Percentiles rank a stretch among this genome's conserved stretches.
Conservation (phyloP, 1,140 invertebrate genomes). For the Zaprionus taronus region DNA sequence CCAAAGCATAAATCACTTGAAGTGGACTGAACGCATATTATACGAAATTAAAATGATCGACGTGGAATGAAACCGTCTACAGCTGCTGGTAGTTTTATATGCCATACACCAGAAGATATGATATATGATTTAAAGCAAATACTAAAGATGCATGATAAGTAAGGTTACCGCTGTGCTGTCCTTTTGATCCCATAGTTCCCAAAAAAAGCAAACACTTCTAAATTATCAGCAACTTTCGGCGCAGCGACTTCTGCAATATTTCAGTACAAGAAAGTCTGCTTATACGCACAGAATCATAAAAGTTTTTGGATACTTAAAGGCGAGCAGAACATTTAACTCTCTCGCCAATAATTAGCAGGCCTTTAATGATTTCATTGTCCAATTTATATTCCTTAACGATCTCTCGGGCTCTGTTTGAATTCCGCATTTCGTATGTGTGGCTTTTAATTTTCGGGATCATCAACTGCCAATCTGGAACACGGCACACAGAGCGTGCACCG, state of each 20-base stretch:
- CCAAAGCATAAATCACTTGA: slow-evolving; percentile 46
- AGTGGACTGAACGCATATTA: slow-evolving; percentile 41
- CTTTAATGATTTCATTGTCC: slow-evolving; percentile 84
- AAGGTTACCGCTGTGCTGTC: neutral
- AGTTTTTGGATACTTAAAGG: slow-evolving; percentile 57
- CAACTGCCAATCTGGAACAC: slow-evolving; percentile 42
- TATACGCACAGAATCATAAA: slow-evolving; percentile 17
- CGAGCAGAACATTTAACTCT: slow-evolving; percentile 56
- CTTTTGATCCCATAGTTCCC: neutral
- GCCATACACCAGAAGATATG: neutral
- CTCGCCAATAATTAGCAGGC: slow-evolving; percentile 67
- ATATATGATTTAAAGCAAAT: neutral
- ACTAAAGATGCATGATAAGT: neutral
- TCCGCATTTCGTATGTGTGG: slow-evolving; percentile 65
- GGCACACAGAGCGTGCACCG: slow-evolving; percentile 36
- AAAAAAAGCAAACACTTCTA: neutral
- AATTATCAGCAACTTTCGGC: neutral
- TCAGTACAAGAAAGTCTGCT: slow-evolving; percentile 15
- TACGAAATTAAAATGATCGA: slow-evolving; percentile 54
- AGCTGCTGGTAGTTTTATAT: slow-evolving; percentile 13
- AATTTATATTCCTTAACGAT: slow-evolving; percentile 81
- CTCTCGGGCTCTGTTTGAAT: slow-evolving; percentile 54
- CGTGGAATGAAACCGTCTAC: slow-evolving; percentile 33
- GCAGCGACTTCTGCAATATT: neutral
- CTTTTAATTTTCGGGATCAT: slow-evolving; percentile 76